These are phyloP conservation scores for Bothrops jararaca DNA, from an alignment of 2,113 vertebrate species.

Conservation along the genomic window DNA sequence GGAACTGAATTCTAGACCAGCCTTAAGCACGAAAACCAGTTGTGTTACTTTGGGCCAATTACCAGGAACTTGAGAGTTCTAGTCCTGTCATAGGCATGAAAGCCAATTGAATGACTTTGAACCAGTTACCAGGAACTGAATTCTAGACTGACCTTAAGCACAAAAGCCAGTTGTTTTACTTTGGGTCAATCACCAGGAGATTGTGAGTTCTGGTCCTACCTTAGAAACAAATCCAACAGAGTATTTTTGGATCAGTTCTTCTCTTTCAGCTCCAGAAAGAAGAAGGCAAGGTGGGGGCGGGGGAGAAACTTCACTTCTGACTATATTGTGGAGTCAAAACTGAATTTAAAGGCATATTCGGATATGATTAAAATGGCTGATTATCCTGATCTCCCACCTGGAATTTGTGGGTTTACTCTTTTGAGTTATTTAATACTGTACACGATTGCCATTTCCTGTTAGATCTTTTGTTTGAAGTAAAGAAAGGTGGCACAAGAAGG, in stretches of 20 bases:
- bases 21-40: too few relatives aligned
- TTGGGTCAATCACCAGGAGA: too few relatives aligned
- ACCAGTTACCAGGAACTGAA: not conserved
- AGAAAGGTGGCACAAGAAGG: not conserved
- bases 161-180: not conserved
- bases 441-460: not conserved
- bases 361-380: not conserved
- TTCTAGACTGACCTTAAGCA: not conserved
- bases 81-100: not conserved
- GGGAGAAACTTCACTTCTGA: not conserved
- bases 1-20: too few relatives aligned
- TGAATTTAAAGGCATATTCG: not conserved
- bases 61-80: not conserved
- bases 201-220: not conserved
- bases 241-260: not conserved
- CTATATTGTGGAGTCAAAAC: not conserved
- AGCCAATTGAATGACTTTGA: not conserved
- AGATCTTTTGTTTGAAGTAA: not conserved
- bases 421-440: not conserved
- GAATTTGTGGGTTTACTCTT: not conserved
- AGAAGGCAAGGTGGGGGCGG: not conserved
- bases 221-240: not conserved
- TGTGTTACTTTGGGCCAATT: too few relatives aligned
- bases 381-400: not conserved
- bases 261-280: not conserved